Conservation (phyloP, 2,113 vertebrate genomes). For the Donacobius atricapilla region DNA sequence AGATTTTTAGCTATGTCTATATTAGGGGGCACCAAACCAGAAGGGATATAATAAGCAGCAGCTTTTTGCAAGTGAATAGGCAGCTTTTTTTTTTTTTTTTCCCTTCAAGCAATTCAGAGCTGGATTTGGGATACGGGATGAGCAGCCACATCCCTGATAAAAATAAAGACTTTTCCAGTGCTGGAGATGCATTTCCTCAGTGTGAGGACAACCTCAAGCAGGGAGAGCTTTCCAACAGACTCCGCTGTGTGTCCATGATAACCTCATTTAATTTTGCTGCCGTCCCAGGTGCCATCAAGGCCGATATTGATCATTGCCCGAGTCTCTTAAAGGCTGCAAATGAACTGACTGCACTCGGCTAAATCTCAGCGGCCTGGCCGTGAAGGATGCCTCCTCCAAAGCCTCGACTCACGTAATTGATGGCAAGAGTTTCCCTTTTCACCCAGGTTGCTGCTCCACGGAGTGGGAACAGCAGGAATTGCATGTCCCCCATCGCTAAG, state of each 20-base stretch:
- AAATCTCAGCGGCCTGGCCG: neutral
- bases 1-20: conserved; percentile 19
- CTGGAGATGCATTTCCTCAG: neutral
- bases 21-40: neutral
- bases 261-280: neutral
- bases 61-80: neutral
- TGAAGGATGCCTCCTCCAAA: conserved; percentile 16
- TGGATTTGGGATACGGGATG: neutral
- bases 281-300: neutral
- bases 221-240: neutral
- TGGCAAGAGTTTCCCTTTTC: conserved; percentile 16
- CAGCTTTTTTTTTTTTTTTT: neutral
- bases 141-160: neutral
- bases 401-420: neutral
- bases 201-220: neutral
- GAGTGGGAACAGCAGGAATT: neutral
- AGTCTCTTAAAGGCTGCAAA: conserved; percentile 8
- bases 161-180: neutral
- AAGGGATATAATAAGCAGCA: conserved; percentile 42
- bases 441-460: neutral
- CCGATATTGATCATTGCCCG: neutral
- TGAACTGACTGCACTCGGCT: conserved; percentile 9
- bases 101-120: neutral
- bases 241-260: neutral
- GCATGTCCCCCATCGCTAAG: conserved; percentile 6